These are phyloP conservation scores for Dunckerocampus dactyliophorus DNA, from an alignment of 2,113 vertebrate species.

Conservation along the genomic window DNA sequence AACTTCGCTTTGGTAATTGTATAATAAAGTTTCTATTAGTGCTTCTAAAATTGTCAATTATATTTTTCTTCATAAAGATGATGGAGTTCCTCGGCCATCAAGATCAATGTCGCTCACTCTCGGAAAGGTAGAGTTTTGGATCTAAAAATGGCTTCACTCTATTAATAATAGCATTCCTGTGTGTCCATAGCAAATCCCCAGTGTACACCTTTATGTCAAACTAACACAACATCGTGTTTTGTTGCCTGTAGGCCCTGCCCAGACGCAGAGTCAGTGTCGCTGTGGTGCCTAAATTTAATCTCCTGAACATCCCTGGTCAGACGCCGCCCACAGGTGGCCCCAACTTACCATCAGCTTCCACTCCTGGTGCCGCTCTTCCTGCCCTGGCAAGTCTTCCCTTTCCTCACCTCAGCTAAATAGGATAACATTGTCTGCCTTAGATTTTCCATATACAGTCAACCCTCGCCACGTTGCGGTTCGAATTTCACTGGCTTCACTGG, in stretches of 20 bases:
- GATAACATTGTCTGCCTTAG: background rate
- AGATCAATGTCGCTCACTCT: conserved; percentile 92
- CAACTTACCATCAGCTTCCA: conserved; percentile 60
- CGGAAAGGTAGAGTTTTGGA: conserved; percentile 83
- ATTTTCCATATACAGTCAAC: too few relatives aligned
- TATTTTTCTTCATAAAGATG: conserved; percentile 74
- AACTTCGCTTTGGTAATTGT: too few relatives aligned
- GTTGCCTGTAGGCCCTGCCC: conserved; percentile 82
- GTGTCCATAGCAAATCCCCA: background rate
- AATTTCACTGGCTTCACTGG: too few relatives aligned
- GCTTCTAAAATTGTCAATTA: background rate
- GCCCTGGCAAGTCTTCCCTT: conserved; percentile 76
- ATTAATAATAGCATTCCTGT: too few relatives aligned
- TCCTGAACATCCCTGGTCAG: conserved; percentile 88
- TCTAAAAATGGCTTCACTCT: too few relatives aligned
- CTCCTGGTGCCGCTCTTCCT: conserved; percentile 69
- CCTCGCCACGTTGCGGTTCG: too few relatives aligned
- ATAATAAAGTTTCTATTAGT: background rate
- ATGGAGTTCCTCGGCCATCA: conserved; percentile 85
- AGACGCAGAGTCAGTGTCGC: conserved; percentile 95
- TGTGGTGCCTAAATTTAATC: conserved; percentile 96
- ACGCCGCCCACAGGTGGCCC: conserved; percentile 64
- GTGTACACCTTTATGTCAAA: background rate
- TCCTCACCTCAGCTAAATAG: background rate
- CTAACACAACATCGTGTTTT: background rate